A percentile compares a stretch with the other conserved stretches of the same genome.
phyloP scores from a whole-genome alignment of 2,113 vertebrate genomes.

The Ornithorhynchus anatinus region DNA sequence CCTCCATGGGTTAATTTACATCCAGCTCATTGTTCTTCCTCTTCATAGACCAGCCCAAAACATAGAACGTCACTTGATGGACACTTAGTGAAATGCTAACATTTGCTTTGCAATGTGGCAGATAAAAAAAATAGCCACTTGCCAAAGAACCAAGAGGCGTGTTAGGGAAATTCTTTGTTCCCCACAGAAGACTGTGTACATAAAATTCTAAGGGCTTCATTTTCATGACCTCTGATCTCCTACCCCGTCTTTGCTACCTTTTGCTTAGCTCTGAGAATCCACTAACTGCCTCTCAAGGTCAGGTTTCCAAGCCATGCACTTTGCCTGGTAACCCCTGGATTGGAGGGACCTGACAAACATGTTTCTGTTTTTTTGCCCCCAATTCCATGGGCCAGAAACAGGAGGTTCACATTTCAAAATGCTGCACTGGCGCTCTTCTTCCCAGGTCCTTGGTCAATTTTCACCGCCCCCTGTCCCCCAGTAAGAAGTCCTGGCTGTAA shows the following conservation, averaged over 20 bases:
- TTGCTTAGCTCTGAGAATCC: neutral
- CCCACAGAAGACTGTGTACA: neutral
- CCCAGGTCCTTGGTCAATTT: no score
- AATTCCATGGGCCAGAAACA: no score
- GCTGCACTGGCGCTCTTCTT: no score
- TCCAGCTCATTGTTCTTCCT: no score
- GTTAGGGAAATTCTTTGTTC: conserved; percentile 12
- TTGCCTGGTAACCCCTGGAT: no score
- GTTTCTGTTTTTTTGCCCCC: no score
- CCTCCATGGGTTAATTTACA: neutral
- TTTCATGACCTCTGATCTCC: neutral
- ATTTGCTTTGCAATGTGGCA: conserved; percentile 53
- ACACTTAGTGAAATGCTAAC: conserved; percentile 50
- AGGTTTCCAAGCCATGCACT: no score
- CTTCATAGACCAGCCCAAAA: conserved; percentile 36
- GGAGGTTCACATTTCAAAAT: no score
- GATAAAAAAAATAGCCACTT: conserved; percentile 62
- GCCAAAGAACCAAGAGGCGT: neutral
- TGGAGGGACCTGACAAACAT: no score
- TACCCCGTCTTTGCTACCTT: neutral
- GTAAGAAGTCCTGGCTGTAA: no score
- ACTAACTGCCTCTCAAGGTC: no score
- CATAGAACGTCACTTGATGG: conserved; percentile 22
- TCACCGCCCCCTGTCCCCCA: no score
- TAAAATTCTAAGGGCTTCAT: neutral